Percentiles rank a stretch among this genome's conserved stretches.
Conservation (phyloP, 2,888 invertebrate species). For the Eupsilia transversa region DNA sequence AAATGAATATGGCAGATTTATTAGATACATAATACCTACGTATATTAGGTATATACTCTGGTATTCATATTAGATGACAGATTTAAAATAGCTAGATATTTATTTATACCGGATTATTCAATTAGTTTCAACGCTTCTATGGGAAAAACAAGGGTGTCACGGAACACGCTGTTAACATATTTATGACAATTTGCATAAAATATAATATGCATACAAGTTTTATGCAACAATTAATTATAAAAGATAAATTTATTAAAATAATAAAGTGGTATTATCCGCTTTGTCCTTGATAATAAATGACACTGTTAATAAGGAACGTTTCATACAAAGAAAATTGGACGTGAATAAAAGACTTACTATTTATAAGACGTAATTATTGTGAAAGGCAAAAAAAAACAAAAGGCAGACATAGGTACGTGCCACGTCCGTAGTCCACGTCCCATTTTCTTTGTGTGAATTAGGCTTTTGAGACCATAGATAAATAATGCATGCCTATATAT, state of each 20-base stretch:
- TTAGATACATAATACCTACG: not conserved
- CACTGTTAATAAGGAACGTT: not conserved
- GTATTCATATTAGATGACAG: not conserved
- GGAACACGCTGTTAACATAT: constrained; percentile 8
- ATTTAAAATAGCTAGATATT: not conserved
- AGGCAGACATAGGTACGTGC: not conserved
- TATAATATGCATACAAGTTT: not conserved
- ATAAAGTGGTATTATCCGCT: not conserved
- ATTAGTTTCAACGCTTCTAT: constrained; percentile 14
- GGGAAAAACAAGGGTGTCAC: constrained; percentile 18
- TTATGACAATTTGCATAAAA: constrained; percentile 23
- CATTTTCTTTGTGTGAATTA: constrained; percentile 1
- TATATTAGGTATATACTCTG: not conserved
- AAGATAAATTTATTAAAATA: not conserved
- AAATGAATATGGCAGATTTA: not conserved
- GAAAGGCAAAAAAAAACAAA: constrained; percentile 9
- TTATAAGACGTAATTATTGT: constrained; percentile 15
- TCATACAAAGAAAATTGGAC: not conserved
- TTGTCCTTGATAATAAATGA: not conserved
- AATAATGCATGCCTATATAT: not conserved
- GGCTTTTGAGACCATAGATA: not conserved
- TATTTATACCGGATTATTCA: constrained; percentile 1
- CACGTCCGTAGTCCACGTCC: not conserved
- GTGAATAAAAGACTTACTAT: not conserved
- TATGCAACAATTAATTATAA: not conserved